Evolutionary conservation across 2,797 vertebrate species (phyloP).

Genomic region (Clarias fuscus): DNA sequence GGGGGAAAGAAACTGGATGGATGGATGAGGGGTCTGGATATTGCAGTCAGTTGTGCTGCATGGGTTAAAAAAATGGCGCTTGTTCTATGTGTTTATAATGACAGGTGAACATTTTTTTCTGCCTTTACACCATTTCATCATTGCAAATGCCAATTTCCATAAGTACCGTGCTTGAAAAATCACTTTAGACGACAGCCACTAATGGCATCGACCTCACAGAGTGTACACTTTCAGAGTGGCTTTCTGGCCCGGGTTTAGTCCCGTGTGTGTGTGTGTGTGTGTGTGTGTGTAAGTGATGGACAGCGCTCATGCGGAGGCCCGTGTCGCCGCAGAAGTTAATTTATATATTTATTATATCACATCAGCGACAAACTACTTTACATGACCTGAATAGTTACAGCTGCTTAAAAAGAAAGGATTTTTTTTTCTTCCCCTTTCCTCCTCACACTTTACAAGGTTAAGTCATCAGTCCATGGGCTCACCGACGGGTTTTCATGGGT

Average conservation of each 20-base stretch:
- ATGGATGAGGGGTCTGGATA: slow-evolving; percentile 16
- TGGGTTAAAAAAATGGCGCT: slow-evolving; percentile 52
- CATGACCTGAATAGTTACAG: slow-evolving; percentile 41
- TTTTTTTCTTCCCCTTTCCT: background rate
- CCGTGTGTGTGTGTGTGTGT: slow-evolving; percentile 56
- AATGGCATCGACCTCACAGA: slow-evolving; percentile 76
- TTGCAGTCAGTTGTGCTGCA: slow-evolving; percentile 40
- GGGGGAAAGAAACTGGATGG: background rate
- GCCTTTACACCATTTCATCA: slow-evolving; percentile 68
- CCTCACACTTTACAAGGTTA: slow-evolving; percentile 83
- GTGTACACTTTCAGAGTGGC: slow-evolving; percentile 74
- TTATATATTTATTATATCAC: slow-evolving; percentile 75
- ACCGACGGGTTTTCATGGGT: slow-evolving; percentile 54
- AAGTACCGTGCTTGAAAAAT: slow-evolving; percentile 79
- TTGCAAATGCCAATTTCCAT: slow-evolving; percentile 75
- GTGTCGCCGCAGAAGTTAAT: slow-evolving; percentile 63
- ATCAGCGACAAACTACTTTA: slow-evolving; percentile 59
- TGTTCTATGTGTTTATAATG: slow-evolving; percentile 69
- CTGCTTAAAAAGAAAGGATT: slow-evolving; percentile 31
- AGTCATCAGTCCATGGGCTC: slow-evolving; percentile 82
- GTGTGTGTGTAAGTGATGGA: slow-evolving; percentile 60
- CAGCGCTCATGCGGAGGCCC: slow-evolving; percentile 58
- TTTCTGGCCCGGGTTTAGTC: slow-evolving; percentile 65
- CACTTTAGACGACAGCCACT: slow-evolving; percentile 77
- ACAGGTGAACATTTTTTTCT: slow-evolving; percentile 49